phyloP scores from a whole-genome alignment of 2,797 vertebrate species.

The Tenualosa thibaudeaui region DNA sequence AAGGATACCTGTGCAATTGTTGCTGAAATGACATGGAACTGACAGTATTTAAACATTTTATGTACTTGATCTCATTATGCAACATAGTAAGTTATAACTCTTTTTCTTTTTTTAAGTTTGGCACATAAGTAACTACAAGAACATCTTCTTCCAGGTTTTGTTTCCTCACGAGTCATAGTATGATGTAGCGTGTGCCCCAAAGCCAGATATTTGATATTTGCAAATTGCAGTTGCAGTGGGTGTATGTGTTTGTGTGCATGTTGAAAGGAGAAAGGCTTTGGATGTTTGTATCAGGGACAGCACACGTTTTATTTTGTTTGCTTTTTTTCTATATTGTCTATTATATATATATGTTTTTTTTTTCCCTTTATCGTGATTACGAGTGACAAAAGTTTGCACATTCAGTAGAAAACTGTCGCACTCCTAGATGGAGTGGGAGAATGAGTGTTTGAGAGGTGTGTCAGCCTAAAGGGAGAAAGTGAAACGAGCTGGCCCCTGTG shows the following conservation, averaged over 20 bases:
- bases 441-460: conserved; percentile 1
- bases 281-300: conserved; percentile 57
- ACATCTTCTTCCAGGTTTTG: conserved; percentile 32
- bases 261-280: conserved; percentile 27
- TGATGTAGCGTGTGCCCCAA: conserved; percentile 38
- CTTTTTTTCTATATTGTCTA: conserved; percentile 36
- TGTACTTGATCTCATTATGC: conserved; percentile 49
- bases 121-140: conserved; percentile 69
- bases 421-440: conserved; percentile 42
- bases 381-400: conserved; percentile 61
- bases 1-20: conserved; percentile 87
- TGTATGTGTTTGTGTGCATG: conserved; percentile 28
- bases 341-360: conserved; percentile 43
- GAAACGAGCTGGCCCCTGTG: conserved; percentile 41
- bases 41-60: conserved; percentile 69
- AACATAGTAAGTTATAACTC: conserved; percentile 51
- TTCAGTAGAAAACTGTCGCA: conserved; percentile 41
- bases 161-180: conserved; percentile 34
- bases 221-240: not conserved
- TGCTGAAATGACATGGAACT: conserved; percentile 64
- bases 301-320: conserved; percentile 31
- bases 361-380: conserved; percentile 37
- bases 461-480: not conserved
- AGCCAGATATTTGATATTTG: conserved; percentile 25
- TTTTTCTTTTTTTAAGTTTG: conserved; percentile 55